Evolutionary conservation across 2,888 invertebrate species (phyloP), one percentile per base, ranked within the genome.

Genomic region (Hypena proboscidalis): DNA sequence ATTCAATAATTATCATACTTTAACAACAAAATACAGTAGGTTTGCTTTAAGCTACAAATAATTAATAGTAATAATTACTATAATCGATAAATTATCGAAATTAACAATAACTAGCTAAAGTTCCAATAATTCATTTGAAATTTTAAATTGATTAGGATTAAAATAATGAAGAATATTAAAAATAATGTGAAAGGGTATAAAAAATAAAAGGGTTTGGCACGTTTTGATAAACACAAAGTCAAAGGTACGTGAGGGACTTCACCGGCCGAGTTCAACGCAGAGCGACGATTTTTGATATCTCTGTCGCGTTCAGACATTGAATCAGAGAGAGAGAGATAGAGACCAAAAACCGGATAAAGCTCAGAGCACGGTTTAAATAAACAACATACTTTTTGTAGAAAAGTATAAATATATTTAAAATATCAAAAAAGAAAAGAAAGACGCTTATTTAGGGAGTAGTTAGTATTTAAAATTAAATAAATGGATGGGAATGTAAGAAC

Each of bases 41-140:
- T 44, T 50, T 56, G 76, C 75, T 77, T 77, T 59, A 67, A 74
- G 72, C 75, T 68, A 66, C 33, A 62, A 61, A 62, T 43, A 22
- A 58, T 48, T 55, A 38, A 42, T 35, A 45, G 48, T 47, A 53
- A 38, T 7, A 43, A 50, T 52, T 46, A 33, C 23, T 34, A 51
- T 37, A 44, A 57, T 48, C 46, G 40, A 61, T 34, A 52, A 52
- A 50, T 41, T 41, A 51, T 66, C 46, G 37, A 66, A 61, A 55
- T 55, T 40, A 60, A 42, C 30, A 38, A 41, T 33, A 39, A 44
- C 43, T 49, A 45, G 21, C 20, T 38, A 41, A 4, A 2, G 15
- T 7, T 39, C 41, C 45, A n/a, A 33, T 13, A 23, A 33, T 11
- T 29, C 43, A 53, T 52, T 26, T 31, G 33, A 29, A 20, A 15